Evolutionary conservation across 2,113 vertebrate species (phyloP).

Genomic region (Urocynchramus pylzowi): DNA sequence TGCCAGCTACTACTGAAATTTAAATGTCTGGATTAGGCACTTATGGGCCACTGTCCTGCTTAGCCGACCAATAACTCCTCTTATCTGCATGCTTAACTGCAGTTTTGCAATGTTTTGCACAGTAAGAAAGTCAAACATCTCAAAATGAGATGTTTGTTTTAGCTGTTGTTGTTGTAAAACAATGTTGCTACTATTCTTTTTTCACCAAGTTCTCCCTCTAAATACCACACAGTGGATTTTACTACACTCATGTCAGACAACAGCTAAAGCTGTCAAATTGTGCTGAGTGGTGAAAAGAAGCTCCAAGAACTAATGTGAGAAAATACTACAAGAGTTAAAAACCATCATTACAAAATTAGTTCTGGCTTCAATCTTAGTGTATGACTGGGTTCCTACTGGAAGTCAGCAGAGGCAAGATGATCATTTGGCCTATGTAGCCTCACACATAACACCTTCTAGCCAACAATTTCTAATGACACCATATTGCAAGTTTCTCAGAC

Average conservation of each 20-base stretch:
- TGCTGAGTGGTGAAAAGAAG: constrained; percentile 27
- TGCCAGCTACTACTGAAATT: constrained; percentile 20
- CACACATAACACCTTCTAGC: not conserved
- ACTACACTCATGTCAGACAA: constrained; percentile 4
- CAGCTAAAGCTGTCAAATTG: constrained; percentile 42
- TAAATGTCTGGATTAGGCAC: not conserved
- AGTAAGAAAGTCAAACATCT: not conserved
- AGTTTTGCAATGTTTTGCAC: not conserved
- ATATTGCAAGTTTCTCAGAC: not conserved
- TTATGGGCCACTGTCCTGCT: not conserved
- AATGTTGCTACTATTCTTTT: constrained; percentile 15
- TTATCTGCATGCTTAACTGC: not conserved
- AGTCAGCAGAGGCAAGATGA: not conserved
- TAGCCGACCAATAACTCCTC: not conserved
- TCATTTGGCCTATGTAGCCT: not conserved
- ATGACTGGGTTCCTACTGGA: not conserved
- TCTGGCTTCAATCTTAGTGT: constrained; percentile 15
- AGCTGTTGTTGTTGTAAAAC: not conserved
- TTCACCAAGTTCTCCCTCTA: not conserved
- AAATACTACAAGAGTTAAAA: constrained; percentile 62
- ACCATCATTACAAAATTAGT: constrained; percentile 41
- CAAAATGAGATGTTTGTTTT: not conserved
- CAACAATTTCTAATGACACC: not conserved
- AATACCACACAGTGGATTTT: constrained; percentile 1
- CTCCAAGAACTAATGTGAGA: constrained; percentile 26